Conservation (phyloP, 2,113 vertebrate genomes). For the Corythaixoides concolor region DNA sequence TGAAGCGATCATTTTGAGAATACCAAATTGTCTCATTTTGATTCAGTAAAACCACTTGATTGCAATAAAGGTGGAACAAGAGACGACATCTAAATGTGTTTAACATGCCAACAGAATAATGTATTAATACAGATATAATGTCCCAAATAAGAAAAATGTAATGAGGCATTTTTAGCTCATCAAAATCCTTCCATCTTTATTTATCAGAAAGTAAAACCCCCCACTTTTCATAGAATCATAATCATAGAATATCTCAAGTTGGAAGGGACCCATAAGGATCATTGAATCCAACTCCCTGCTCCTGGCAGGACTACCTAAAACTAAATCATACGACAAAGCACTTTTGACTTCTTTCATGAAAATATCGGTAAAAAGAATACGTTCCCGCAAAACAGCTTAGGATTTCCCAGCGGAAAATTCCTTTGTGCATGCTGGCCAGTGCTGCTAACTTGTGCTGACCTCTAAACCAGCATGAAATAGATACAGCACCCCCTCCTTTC, state of each 20-base stretch:
- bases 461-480: background rate
- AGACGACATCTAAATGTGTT: background rate
- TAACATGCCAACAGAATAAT: background rate
- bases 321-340: background rate
- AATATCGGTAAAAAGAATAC: background rate
- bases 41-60: background rate
- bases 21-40: background rate
- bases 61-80: background rate
- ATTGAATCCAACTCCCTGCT: background rate
- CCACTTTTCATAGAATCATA: background rate
- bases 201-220: background rate
- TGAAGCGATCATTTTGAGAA: background rate
- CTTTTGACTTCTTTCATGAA: background rate
- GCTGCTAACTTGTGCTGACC: background rate
- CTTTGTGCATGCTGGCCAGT: fast-evolving
- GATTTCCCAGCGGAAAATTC: background rate
- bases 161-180: background rate
- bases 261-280: background rate
- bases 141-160: background rate
- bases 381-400: background rate
- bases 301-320: background rate
- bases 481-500: background rate
- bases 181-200: background rate
- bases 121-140: background rate
- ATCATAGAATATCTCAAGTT: background rate